Percentiles rank a stretch among this genome's conserved stretches.
phyloP scores from a whole-genome alignment of 2,797 vertebrate genomes.

The Danio choprae region DNA sequence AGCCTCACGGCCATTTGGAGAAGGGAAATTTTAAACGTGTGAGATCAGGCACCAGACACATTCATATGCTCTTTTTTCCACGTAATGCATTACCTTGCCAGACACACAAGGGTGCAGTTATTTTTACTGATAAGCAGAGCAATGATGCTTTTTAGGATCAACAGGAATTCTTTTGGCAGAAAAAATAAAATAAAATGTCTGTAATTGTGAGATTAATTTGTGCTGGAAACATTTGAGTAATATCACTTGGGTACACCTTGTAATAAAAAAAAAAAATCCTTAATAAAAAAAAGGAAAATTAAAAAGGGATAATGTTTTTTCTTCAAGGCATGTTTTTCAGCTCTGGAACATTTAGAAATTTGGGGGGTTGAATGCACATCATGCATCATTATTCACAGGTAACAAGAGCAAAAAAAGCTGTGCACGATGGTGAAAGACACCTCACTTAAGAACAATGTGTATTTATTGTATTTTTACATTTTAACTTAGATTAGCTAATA shows the following conservation, averaged over 20 bases:
- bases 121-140: background rate
- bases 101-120: background rate
- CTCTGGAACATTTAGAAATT: background rate
- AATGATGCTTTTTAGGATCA: background rate
- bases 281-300: background rate
- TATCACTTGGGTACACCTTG: background rate
- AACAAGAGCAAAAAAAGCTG: background rate
- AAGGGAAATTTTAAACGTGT: slow-evolving; percentile 31
- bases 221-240: background rate
- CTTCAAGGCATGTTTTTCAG: background rate
- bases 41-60: slow-evolving; percentile 30
- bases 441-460: no score
- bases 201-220: background rate
- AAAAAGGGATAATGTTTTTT: background rate
- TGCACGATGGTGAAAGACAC: no score
- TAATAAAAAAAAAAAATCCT: background rate
- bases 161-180: background rate
- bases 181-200: background rate
- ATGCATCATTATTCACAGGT: background rate
- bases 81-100: background rate
- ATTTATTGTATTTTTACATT: no score
- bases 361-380: background rate
- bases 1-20: slow-evolving; percentile 7
- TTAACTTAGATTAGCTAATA: no score
- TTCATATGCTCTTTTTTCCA: background rate